Evolutionary conservation across 1,140 invertebrate species (phyloP).

Genomic region (Protaetia brevitarsis): DNA sequence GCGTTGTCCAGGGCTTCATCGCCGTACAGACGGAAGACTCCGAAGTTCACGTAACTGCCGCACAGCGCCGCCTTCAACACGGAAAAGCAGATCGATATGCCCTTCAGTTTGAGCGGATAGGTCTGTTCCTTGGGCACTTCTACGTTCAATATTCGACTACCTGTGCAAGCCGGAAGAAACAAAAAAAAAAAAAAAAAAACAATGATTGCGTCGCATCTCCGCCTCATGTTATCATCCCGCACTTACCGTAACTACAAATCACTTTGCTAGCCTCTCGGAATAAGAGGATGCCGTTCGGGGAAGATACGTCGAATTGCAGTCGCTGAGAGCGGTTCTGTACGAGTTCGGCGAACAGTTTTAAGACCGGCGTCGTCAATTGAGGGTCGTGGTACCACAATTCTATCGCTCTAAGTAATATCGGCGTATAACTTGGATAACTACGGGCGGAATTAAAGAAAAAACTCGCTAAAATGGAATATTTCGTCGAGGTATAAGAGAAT

Average conservation of each 20-base stretch:
- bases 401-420: conserved; percentile 85
- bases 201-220: neutral
- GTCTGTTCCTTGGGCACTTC: conserved; percentile 93
- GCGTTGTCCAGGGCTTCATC: conserved; percentile 95
- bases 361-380: conserved; percentile 86
- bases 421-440: conserved; percentile 90
- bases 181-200: neutral
- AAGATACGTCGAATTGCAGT: conserved; percentile 96
- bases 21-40: conserved; percentile 94
- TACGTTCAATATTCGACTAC: conserved; percentile 83
- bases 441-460: conserved; percentile 39
- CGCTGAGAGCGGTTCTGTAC: conserved; percentile 96
- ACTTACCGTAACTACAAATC: conserved; percentile 90
- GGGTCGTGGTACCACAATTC: conserved; percentile 95
- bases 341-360: conserved; percentile 94
- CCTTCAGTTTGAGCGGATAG: conserved; percentile 95
- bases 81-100: conserved; percentile 96
- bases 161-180: too few relatives aligned
- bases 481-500: neutral
- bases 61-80: conserved; percentile 95
- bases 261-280: conserved; percentile 97
- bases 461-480: neutral
- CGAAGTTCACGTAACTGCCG: conserved; percentile 97
- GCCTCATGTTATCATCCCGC: neutral
- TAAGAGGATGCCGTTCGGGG: conserved; percentile 93